These are phyloP conservation scores for Pogonognathellus flavescens DNA, from an alignment of 1,140 invertebrate species.

Conservation along the genomic window DNA sequence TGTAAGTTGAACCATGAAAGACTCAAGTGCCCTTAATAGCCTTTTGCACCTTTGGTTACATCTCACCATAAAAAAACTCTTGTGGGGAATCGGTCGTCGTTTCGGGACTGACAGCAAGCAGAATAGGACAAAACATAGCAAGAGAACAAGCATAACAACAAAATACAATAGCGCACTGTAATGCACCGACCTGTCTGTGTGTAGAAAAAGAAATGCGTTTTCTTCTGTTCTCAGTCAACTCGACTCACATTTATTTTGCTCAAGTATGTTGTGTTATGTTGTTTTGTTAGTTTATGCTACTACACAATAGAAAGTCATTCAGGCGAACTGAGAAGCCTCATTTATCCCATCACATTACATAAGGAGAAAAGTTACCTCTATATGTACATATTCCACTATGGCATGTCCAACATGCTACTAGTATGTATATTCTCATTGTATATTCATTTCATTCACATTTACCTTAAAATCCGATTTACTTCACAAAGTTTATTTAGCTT, in stretches of 20 bases:
- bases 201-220: not conserved
- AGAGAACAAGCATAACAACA: not conserved
- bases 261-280: slow-evolving; percentile 42
- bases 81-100: slow-evolving; percentile 16
- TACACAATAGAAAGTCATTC: slow-evolving; percentile 44
- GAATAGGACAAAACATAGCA: not conserved
- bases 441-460: slow-evolving; percentile 13
- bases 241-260: slow-evolving; percentile 27
- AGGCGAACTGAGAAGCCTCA: slow-evolving; percentile 15
- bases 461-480: slow-evolving; percentile 29
- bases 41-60: slow-evolving; percentile 46
- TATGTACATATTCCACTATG: not conserved
- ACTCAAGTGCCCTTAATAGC: slow-evolving; percentile 47
- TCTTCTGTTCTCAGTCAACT: not conserved
- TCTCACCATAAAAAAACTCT: slow-evolving; percentile 39
- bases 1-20: slow-evolving; percentile 43
- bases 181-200: not conserved
- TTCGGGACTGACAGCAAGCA: not conserved
- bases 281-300: slow-evolving; percentile 14
- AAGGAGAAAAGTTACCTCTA: slow-evolving; percentile 40
- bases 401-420: not conserved
- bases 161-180: slow-evolving; percentile 4
- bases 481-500: not conserved
- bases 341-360: slow-evolving; percentile 5
- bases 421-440: not conserved